A percentile compares a stretch with the other conserved stretches of the same genome.
phyloP scores from a whole-genome alignment of 2,797 vertebrate genomes.

The Dicrostonyx torquatus region DNA sequence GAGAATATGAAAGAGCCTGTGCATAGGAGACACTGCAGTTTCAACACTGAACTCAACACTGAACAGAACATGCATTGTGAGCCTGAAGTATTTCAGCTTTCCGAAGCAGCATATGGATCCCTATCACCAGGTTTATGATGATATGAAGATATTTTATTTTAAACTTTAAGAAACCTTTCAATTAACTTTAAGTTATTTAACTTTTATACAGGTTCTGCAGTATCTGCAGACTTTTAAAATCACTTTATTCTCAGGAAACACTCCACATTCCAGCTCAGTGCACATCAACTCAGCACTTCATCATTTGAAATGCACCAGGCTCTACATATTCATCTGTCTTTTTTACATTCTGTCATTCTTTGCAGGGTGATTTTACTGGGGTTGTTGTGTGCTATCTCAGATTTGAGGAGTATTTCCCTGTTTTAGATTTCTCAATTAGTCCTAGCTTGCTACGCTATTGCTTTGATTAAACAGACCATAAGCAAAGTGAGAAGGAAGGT shows the following conservation, averaged over 20 bases:
- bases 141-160: neutral
- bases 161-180: neutral
- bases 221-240: neutral
- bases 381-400: neutral
- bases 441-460: neutral
- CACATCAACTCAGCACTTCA: neutral
- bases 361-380: neutral
- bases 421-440: neutral
- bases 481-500: neutral
- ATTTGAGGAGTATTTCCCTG: neutral
- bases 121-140: no score
- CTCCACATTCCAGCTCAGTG: no score
- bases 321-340: neutral
- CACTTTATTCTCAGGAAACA: neutral
- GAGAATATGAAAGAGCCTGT: no score
- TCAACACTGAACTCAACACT: no score
- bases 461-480: neutral
- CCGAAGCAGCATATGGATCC: rapidly evolving
- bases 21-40: no score
- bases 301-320: neutral
- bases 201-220: neutral
- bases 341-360: neutral
- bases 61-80: no score
- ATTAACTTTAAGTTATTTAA: neutral
- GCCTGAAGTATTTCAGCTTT: no score